phyloP scores from a whole-genome alignment of 1,140 invertebrate species.

The Maconellicoccus hirsutus region DNA sequence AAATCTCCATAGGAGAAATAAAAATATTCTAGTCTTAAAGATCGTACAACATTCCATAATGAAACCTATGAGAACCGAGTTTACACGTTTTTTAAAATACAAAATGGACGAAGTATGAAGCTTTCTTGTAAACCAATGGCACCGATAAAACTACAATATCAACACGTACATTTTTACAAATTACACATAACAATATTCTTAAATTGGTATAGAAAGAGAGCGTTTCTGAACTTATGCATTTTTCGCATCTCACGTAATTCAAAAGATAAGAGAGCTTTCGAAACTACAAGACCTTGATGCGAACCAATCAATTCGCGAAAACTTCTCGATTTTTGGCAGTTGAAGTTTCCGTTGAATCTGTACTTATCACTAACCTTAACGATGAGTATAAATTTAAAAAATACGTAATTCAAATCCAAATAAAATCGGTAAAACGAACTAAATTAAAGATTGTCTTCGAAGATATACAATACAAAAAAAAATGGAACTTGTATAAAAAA shows the following conservation, averaged over 20 bases:
- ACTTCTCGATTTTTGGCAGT: neutral
- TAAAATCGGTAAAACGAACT: neutral
- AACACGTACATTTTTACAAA: neutral
- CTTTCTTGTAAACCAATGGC: neutral
- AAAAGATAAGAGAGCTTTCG: too few species aligned
- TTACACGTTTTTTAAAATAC: too few species aligned
- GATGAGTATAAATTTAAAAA: neutral
- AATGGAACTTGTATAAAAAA: neutral
- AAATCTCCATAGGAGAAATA: conserved; percentile 5
- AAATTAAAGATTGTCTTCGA: conserved; percentile 2
- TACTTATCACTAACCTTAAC: neutral
- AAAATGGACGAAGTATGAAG: neutral
- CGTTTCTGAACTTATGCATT: too few species aligned
- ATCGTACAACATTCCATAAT: too few species aligned
- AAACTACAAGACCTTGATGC: neutral
- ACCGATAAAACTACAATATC: neutral
- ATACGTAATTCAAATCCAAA: neutral
- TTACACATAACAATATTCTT: neutral
- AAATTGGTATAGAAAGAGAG: neutral
- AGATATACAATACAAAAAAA: neutral
- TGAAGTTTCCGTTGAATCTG: neutral
- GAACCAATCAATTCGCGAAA: neutral
- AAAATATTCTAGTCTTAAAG: neutral
- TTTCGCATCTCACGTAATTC: too few species aligned
- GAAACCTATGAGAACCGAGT: neutral